Percentiles rank a stretch among this genome's conserved stretches.
These are phyloP conservation scores for Adineta ricciae DNA, from an alignment of 2,888 invertebrate genomes.

Conservation along the genomic window DNA sequence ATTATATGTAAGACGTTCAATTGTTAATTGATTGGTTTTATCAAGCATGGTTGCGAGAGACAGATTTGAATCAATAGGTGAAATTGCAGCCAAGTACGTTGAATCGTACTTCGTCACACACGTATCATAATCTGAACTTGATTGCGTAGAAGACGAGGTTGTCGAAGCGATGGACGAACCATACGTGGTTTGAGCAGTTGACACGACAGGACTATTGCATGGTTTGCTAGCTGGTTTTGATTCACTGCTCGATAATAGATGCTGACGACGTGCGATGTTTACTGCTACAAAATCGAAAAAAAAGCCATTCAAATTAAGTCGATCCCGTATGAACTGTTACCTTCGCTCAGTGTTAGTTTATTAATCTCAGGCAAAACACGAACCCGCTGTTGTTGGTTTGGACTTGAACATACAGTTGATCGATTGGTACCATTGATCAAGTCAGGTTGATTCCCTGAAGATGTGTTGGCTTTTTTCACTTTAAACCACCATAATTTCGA, in stretches of 20 bases:
- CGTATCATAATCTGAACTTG: background rate
- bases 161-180: background rate
- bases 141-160: background rate
- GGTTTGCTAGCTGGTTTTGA: background rate
- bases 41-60: background rate
- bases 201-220: too few species aligned
- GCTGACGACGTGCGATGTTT: constrained; percentile 11
- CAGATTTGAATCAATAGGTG: background rate
- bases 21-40: background rate
- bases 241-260: background rate
- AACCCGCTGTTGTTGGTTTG: background rate
- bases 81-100: background rate
- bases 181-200: background rate
- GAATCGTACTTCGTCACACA: background rate
- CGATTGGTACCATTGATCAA: background rate
- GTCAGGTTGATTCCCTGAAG: background rate
- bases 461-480: background rate
- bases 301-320: too few species aligned
- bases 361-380: background rate
- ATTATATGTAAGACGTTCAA: background rate
- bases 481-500: background rate
- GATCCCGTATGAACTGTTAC: background rate
- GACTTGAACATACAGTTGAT: background rate
- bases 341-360: background rate
- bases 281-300: background rate